phyloP scores from a whole-genome alignment of 2,888 invertebrate genomes.

The Gymnosoma rotundatum region DNA sequence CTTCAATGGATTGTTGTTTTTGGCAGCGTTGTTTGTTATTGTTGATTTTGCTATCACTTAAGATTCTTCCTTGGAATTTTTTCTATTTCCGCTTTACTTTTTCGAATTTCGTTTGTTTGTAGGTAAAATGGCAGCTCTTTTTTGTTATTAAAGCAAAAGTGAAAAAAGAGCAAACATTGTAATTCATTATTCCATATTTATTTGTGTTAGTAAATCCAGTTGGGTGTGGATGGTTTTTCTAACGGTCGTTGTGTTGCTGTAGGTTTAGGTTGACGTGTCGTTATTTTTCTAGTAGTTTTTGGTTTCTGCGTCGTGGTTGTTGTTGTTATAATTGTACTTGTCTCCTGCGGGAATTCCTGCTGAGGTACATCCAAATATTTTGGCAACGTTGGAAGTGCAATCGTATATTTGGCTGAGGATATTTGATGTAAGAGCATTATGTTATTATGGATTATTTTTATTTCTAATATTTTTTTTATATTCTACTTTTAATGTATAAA shows the following conservation, averaged over 20 bases:
- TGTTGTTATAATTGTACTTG: slow-evolving; percentile 19
- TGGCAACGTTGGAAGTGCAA: slow-evolving; percentile 74
- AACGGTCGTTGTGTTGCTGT: slow-evolving; percentile 36
- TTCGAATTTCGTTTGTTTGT: not conserved
- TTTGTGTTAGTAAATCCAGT: slow-evolving; percentile 57
- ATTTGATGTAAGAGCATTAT: slow-evolving; percentile 51
- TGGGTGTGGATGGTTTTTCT: slow-evolving; percentile 36
- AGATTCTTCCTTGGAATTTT: slow-evolving; percentile 29
- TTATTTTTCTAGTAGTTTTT: slow-evolving; percentile 19
- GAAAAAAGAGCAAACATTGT: slow-evolving; percentile 18
- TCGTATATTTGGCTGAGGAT: slow-evolving; percentile 67
- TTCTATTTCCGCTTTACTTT: slow-evolving; percentile 36
- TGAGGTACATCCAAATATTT: slow-evolving; percentile 74
- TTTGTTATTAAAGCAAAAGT: slow-evolving; percentile 1
- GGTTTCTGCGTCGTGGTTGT: slow-evolving; percentile 52
- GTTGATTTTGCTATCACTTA: slow-evolving; percentile 47
- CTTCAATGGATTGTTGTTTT: slow-evolving; percentile 39
- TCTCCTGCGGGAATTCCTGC: slow-evolving; percentile 41
- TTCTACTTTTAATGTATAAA: not conserved
- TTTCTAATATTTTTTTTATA: not conserved
- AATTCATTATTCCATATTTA: slow-evolving; percentile 9
- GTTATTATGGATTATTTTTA: slow-evolving; percentile 7
- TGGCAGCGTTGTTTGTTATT: slow-evolving; percentile 53
- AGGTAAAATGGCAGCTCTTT: not conserved
- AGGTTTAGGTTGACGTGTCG: slow-evolving; percentile 48